Base-by-base conservation (phyloP, 2,888 invertebrate genomes). In the Dryadula phaetusa region DNA sequence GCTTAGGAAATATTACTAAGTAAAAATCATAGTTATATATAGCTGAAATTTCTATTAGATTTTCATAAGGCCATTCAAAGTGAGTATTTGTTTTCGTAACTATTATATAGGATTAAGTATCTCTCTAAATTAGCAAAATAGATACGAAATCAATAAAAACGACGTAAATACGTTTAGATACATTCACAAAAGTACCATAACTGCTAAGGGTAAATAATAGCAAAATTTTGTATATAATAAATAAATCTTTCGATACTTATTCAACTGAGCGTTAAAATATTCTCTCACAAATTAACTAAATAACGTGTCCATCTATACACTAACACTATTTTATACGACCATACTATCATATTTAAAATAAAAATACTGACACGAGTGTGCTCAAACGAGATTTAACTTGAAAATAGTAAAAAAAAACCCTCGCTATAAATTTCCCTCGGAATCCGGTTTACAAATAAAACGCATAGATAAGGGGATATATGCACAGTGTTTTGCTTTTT, bases 361-460 rank as follows among this genome's bases (percentile, higher is more conserved):
- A 68, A 65, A 56, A 60, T 52, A 54, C 66, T 62, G 63, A 69
- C 63, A 66, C 37, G 63, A 69, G 63, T 64, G 52, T 62, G 54
- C 66, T 69, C 66, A 63, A 69, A 69, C 63, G 66, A 69, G 66
- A 69, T 69, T 66, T 66, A 66, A 69, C 69, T 69, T 70, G 63
- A 70, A 70, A 70, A 64, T 64, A 54, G 52, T 46, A 66, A 70
- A 66, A 65, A 69, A 53, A 64, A 52, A 28, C 7, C 37, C 40
- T 47, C 53, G 60, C 70, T 70, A 70, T 70, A 70, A 70, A 70
- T 70, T 67, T 70, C 64, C 66, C 70, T 70, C 66, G 66, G 66
- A 66, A 70, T 64, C 63, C 61, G 67, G 40, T 64, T 54, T 52
- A 61, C 67, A 70, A 70, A 70, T 66, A 69, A 69, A 70, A 70